A percentile compares a stretch with the other conserved stretches of the same genome.
Conservation (phyloP, 2,113 vertebrate genomes). For the Murina feae region DNA sequence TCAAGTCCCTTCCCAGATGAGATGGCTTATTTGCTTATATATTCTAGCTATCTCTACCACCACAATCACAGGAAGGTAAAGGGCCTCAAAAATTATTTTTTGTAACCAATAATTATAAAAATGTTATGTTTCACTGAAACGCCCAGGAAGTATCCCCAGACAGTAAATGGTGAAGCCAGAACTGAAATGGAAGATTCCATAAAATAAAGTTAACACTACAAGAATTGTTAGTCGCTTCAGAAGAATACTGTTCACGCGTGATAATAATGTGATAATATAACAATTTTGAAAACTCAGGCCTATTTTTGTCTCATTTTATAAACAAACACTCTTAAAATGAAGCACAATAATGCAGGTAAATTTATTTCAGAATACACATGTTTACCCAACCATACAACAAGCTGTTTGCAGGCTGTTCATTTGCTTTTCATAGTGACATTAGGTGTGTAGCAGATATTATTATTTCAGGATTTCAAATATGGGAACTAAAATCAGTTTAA, state of each 20-base stretch:
- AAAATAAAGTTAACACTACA: neutral
- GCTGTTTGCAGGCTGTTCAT: neutral
- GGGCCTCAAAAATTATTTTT: neutral
- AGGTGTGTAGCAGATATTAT: neutral
- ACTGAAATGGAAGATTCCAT: neutral
- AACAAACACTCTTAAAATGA: neutral
- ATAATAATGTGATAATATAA: neutral
- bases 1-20: neutral
- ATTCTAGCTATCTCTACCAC: neutral
- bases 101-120: neutral
- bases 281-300: neutral
- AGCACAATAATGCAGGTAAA: neutral
- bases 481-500: slow-evolving; percentile 10
- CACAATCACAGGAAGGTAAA: neutral
- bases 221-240: neutral
- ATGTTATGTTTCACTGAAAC: neutral
- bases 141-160: neutral
- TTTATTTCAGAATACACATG: neutral
- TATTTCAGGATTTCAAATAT: neutral
- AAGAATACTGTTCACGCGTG: neutral
- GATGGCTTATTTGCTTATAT: neutral
- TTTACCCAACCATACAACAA: neutral
- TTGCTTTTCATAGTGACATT: slow-evolving; percentile 4
- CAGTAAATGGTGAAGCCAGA: neutral
- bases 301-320: neutral